A percentile compares a stretch with the other conserved stretches of the same genome.
These are phyloP conservation scores for Hydra vulgaris DNA, from an alignment of 30 jellyfish, hydroid and myxozoan genomes.

Conservation along the genomic window DNA sequence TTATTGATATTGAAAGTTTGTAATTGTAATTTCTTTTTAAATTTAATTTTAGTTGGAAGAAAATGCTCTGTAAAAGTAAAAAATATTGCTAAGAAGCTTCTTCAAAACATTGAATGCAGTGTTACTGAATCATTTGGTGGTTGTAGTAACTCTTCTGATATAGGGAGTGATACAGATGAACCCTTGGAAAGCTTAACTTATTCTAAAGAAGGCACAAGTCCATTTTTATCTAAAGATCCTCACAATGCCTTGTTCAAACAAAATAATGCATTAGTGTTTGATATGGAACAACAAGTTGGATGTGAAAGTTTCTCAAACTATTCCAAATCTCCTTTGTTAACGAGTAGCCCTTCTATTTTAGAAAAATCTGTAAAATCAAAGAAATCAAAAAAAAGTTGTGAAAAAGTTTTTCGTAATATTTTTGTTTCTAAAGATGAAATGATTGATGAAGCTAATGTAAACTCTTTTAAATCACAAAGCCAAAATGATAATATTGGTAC, in stretches of 20 bases:
- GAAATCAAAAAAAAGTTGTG: background rate
- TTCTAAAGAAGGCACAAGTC: background rate
- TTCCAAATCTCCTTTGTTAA: background rate
- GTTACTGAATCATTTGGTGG: constrained; percentile 5
- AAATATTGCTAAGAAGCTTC: constrained; percentile 16
- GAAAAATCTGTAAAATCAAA: background rate
- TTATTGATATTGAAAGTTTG: too few relatives aligned
- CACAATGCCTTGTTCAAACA: too few relatives aligned
- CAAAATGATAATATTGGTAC: too few relatives aligned
- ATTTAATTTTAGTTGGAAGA: constrained; percentile 21
- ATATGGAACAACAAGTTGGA: background rate
- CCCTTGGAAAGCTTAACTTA: background rate
- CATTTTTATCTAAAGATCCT: too few relatives aligned
- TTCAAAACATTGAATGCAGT: constrained; percentile 4
- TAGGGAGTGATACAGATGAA: constrained; percentile 6
- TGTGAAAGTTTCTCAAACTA: background rate
- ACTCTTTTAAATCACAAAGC: too few relatives aligned
- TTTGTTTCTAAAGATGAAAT: background rate
- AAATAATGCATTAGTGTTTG: background rate
- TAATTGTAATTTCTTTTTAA: too few relatives aligned
- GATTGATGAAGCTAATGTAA: background rate
- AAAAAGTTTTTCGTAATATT: background rate
- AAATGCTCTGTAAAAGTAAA: constrained; percentile 18
- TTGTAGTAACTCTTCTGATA: background rate
- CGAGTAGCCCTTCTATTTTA: background rate